Evolutionary conservation across 1,140 invertebrate genomes (phyloP), one percentile per base, ranked within the genome.

Genomic region (Mizuhopecten yessoensis): DNA sequence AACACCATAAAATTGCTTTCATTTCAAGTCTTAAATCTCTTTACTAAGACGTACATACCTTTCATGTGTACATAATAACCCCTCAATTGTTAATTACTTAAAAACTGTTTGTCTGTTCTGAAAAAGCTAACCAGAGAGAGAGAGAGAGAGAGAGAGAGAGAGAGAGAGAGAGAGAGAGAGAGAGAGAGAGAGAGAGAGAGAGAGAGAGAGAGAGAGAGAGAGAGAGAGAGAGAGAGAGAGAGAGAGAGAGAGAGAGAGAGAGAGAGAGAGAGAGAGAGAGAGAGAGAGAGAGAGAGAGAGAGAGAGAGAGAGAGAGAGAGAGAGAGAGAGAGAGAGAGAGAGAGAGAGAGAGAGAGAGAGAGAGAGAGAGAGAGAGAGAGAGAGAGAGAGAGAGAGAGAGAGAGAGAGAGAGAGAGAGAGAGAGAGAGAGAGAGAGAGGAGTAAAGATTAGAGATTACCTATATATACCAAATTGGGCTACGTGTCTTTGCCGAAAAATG

Each of bases 221-320:
- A 86, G 86, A 86, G 86, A 86, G 86, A 86, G 86, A 86, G 86
- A 86, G 86, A 86, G 86, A 86, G 86, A 86, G 86, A 86, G 86
- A 86, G 86, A 86, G 86, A 86, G 86, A 86, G 86, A 86, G 86
- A 86, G 86, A 86, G 86, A 86, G 86, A 86, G 86, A 86, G 86
- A 23, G 86, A 86, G 86, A 86, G 86, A 86, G 86, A 86, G 86
- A 86, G 86, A 86, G 86, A 86, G 86, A 86, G 86, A 86, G 86
- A 87, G 87, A 87, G 29, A 34, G 34, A 87, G 29, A 34, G 29
- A 87, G 87, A 87, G 87, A 87, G 87, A 87, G 87, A 87, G 87
- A 87, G 87, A 87, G 87, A 87, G 87, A 87, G 87, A 87, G 87
- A 87, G 87, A 87, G 87, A 87, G 87, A 87, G 87, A 87, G 87